phyloP scores from a whole-genome alignment of 2,888 invertebrate species.

The Rhagonycha lutea region DNA sequence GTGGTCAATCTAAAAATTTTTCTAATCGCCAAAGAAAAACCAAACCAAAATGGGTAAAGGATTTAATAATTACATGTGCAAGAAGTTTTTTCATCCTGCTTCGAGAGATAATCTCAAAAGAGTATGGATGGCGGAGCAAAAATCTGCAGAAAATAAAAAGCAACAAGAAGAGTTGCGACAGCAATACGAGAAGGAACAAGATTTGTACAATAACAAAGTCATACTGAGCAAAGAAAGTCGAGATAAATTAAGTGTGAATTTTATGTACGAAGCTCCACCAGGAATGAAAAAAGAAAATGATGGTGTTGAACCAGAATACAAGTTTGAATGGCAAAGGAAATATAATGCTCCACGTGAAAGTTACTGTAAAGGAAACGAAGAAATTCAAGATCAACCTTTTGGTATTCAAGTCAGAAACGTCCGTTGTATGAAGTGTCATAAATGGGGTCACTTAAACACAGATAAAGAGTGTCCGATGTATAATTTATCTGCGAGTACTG shows the following conservation, averaged over 20 bases:
- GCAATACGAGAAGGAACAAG: conserved; percentile 99
- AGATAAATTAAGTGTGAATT: conserved; percentile 96
- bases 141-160: conserved; percentile 94
- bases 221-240: conserved; percentile 98
- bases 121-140: conserved; percentile 99
- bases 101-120: conserved; percentile 97
- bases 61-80: conserved; percentile 99
- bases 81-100: conserved; percentile 99
- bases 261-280: conserved; percentile 99
- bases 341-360: conserved; percentile 99
- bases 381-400: conserved; percentile 97
- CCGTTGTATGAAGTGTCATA: conserved; percentile 97
- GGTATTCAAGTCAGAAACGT: conserved; percentile 97
- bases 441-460: conserved; percentile 99
- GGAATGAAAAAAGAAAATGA: conserved; percentile 92
- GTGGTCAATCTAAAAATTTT: too few relatives aligned
- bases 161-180: conserved; percentile 95
- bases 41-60: conserved; percentile 93
- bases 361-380: conserved; percentile 96
- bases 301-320: conserved; percentile 94
- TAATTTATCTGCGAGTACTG: conserved; percentile 81
- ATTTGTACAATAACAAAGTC: conserved; percentile 95
- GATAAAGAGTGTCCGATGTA: conserved; percentile 97
- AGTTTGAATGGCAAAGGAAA: conserved; percentile 99
- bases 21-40: too few relatives aligned